Percentiles rank a stretch among this genome's conserved stretches.
Evolutionary conservation across 2,797 vertebrate genomes (phyloP).

Genomic region (Syndactyla subalaris): DNA sequence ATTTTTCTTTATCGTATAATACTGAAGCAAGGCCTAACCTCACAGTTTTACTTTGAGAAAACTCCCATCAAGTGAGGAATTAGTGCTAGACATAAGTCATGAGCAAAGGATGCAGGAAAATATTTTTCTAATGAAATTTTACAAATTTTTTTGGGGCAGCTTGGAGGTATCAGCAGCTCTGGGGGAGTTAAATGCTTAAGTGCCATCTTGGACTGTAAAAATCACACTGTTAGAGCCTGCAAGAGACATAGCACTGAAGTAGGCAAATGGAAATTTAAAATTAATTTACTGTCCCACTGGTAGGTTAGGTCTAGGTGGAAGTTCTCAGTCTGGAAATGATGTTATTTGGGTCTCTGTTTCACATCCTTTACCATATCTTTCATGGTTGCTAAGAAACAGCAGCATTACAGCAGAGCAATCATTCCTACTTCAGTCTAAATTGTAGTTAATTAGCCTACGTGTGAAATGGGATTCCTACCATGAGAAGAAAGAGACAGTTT

Average conservation of each 20-base stretch:
- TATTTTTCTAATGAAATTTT: background rate
- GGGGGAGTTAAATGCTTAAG: background rate
- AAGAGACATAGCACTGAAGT: background rate
- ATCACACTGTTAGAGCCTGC: background rate
- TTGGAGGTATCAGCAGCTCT: background rate
- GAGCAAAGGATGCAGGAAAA: background rate
- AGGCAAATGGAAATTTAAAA: background rate
- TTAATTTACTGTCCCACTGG: background rate
- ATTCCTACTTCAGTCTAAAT: constrained; percentile 15
- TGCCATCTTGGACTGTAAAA: background rate
- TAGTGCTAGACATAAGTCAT: background rate
- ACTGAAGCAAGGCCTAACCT: background rate
- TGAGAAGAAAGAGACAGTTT: background rate
- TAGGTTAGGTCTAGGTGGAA: constrained; percentile 29
- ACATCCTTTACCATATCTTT: background rate
- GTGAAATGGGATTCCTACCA: constrained; percentile 41
- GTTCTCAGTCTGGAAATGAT: constrained; percentile 5
- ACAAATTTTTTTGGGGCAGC: background rate
- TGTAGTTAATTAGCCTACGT: constrained; percentile 25
- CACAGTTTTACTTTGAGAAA: background rate
- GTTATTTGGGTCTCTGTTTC: constrained; percentile 37
- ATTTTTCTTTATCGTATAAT: background rate
- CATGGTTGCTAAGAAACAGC: constrained; percentile 62
- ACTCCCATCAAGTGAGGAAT: background rate
- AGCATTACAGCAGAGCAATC: constrained; percentile 43